A percentile compares a stretch with the other conserved stretches of the same genome.
Conservation (phyloP, 2,797 vertebrate species). For the Xiphophorus birchmanni region DNA sequence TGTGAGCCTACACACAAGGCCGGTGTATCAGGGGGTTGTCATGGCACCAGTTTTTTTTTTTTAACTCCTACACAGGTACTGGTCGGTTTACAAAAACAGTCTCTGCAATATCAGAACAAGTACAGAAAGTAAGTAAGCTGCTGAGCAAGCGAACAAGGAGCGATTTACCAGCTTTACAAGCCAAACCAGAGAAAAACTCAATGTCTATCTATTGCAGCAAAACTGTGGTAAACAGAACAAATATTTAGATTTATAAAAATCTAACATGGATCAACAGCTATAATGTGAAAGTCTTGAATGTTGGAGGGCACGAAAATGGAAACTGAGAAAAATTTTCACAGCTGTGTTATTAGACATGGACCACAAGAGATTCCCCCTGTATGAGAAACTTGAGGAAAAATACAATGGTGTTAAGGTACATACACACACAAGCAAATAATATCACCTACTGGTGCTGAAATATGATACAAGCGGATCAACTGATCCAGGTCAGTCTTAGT, state of each 20-base stretch:
- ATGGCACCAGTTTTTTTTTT: constrained; percentile 38
- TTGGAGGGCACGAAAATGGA: neutral
- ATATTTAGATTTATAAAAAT: neutral
- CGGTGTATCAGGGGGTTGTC: constrained; percentile 59
- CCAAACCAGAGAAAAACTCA: neutral
- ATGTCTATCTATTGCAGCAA: neutral
- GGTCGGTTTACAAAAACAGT: constrained; percentile 42
- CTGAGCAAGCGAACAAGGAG: neutral
- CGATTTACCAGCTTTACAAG: neutral
- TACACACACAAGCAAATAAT: neutral
- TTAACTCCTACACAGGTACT: constrained; percentile 50
- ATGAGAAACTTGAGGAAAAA: neutral
- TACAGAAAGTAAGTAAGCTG: constrained; percentile 3
- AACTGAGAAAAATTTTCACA: neutral
- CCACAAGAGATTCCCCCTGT: neutral
- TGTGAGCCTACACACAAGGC: constrained; percentile 49
- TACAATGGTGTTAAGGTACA: neutral
- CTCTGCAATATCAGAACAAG: constrained; percentile 25
- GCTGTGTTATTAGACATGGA: neutral
- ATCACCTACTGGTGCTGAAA: neutral
- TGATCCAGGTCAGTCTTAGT: neutral
- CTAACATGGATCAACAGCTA: neutral
- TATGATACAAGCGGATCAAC: neutral
- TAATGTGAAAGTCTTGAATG: neutral
- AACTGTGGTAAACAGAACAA: neutral